Conservation (phyloP, 2,888 invertebrate genomes). For the Nycteola revayana region DNA sequence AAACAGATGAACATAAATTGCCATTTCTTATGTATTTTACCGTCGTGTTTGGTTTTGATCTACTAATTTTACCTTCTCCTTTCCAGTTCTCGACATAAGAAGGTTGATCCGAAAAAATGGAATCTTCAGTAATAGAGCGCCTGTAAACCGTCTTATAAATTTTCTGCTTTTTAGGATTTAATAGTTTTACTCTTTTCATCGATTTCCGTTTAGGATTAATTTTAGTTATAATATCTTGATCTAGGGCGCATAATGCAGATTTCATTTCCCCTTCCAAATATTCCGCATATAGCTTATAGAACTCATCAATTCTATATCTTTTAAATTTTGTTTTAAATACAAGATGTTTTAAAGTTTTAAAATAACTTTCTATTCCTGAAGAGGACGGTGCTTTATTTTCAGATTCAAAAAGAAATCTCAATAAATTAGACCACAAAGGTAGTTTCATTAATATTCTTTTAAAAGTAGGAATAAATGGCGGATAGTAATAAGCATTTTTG, state of each 20-base stretch:
- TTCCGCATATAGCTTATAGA: neutral
- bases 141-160: slow-evolving; percentile 3
- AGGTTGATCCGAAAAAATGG: slow-evolving; percentile 10
- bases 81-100: slow-evolving; percentile 12
- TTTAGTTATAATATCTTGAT: slow-evolving; percentile 8
- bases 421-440: neutral
- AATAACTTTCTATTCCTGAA: slow-evolving; percentile 1
- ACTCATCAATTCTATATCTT: slow-evolving; percentile 1
- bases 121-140: slow-evolving; percentile 13
- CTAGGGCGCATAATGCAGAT: neutral
- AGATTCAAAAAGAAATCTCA: neutral
- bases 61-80: slow-evolving; percentile 10
- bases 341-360: slow-evolving; percentile 2
- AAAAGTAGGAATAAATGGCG: neutral
- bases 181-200: slow-evolving; percentile 9
- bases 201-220: slow-evolving; percentile 7
- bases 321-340: neutral
- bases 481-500: too few relatives aligned
- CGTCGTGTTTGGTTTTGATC: slow-evolving; percentile 5
- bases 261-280: slow-evolving; percentile 1
- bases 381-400: slow-evolving; percentile 1
- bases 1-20: slow-evolving; percentile 1
- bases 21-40: slow-evolving; percentile 10
- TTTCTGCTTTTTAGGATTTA: slow-evolving; percentile 1
- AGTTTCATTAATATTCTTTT: slow-evolving; percentile 1